Percentiles rank a stretch among this genome's conserved stretches.
Conservation (phyloP, 2,888 invertebrate species). For the Ischnura elegans region DNA sequence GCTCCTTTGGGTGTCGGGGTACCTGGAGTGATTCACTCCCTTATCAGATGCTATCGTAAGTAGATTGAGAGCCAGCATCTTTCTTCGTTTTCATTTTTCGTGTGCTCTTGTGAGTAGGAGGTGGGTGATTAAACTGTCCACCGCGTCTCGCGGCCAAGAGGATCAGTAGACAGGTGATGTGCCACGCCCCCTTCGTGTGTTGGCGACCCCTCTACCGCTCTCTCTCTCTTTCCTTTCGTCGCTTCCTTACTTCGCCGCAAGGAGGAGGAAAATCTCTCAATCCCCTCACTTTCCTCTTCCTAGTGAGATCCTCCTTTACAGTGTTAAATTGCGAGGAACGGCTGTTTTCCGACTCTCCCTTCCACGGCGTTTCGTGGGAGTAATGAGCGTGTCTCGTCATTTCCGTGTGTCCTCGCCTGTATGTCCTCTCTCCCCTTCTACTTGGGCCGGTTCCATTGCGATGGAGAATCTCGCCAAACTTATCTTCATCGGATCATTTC, state of each 20-base stretch:
- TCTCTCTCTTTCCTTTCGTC: background rate
- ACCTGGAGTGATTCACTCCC: background rate
- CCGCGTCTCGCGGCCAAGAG: background rate
- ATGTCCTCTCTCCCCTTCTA: background rate
- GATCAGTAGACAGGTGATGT: background rate
- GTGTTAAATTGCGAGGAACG: conserved; percentile 2
- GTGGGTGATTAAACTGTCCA: background rate
- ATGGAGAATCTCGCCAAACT: background rate
- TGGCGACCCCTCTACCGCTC: background rate
- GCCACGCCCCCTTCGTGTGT: background rate
- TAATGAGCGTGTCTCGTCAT: conserved; percentile 23
- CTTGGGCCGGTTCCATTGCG: background rate
- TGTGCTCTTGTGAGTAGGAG: background rate
- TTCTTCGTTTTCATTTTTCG: background rate
- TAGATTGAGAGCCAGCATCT: background rate
- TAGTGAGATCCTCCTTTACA: background rate
- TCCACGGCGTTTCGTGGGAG: background rate
- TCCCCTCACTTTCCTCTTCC: background rate
- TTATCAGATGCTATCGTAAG: background rate
- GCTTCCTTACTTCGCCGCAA: background rate
- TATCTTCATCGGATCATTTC: background rate
- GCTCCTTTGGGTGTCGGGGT: too few species aligned
- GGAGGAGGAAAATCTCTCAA: background rate
- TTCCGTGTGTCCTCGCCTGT: background rate
- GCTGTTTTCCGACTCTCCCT: background rate